Evolutionary conservation across 2,888 invertebrate genomes (phyloP).

Genomic region (Eudiplozoon nipponicum): DNA sequence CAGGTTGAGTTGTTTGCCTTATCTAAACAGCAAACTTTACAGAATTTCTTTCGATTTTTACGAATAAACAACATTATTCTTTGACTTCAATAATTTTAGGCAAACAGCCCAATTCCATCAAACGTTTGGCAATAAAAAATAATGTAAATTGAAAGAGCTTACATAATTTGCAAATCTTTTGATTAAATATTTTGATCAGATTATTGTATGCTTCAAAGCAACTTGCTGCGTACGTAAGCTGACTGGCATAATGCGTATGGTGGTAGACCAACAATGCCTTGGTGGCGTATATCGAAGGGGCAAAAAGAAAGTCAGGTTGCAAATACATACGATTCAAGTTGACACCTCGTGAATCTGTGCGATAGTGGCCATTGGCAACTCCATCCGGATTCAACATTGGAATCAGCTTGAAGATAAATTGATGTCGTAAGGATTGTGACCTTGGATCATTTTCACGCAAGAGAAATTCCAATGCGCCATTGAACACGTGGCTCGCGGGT

Average conservation of each 20-base stretch:
- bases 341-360: constrained; percentile 52
- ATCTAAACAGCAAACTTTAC: no score
- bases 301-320: constrained; percentile 39
- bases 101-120: no score
- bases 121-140: no score
- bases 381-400: constrained; percentile 70
- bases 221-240: not conserved
- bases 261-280: constrained; percentile 34
- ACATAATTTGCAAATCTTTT: no score
- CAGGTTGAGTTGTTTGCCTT: no score
- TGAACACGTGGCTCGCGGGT: constrained; percentile 56
- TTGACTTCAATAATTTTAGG: no score
- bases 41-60: no score
- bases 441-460: constrained; percentile 39
- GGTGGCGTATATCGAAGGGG: constrained; percentile 55
- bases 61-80: no score
- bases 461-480: constrained; percentile 49
- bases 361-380: constrained; percentile 48
- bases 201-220: no score
- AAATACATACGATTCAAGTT: constrained; percentile 57
- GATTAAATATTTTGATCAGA: no score
- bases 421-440: constrained; percentile 38
- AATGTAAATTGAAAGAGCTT: no score
- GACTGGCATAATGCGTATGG: constrained; percentile 20
- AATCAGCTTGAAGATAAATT: constrained; percentile 48